These are phyloP conservation scores for Notodonta dromedarius DNA, from an alignment of 2,888 invertebrate genomes.

Conservation along the genomic window DNA sequence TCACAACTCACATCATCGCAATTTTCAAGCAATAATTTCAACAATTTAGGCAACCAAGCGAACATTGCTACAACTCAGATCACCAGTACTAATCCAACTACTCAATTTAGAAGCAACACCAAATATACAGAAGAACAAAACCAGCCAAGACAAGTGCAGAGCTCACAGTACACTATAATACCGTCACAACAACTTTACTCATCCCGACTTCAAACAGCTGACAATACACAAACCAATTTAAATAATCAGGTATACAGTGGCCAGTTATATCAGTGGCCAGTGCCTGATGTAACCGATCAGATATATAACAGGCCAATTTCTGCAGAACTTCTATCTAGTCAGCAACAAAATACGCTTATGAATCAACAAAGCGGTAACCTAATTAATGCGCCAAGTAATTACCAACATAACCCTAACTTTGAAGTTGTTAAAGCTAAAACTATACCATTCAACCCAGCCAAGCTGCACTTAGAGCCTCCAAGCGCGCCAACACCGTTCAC, in stretches of 20 bases:
- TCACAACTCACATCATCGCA: constrained; percentile 74
- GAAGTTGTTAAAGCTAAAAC: constrained; percentile 65
- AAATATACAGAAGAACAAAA: constrained; percentile 40
- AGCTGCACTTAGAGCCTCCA: constrained; percentile 52
- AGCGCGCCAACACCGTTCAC: constrained; percentile 48
- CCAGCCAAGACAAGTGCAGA: constrained; percentile 39
- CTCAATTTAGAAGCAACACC: constrained; percentile 41
- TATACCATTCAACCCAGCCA: constrained; percentile 50
- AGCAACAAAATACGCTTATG: constrained; percentile 40
- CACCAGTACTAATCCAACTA: constrained; percentile 31
- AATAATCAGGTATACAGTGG: constrained; percentile 68
- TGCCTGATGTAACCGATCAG: constrained; percentile 71
- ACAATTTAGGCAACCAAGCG: constrained; percentile 24
- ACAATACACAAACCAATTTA: constrained; percentile 31
- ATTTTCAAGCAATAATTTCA: constrained; percentile 48
- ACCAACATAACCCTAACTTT: constrained; percentile 33
- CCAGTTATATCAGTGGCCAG: constrained; percentile 72
- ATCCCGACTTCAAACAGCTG: constrained; percentile 44
- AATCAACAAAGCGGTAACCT: constrained; percentile 13
- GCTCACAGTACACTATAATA: constrained; percentile 41
- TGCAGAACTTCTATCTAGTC: constrained; percentile 41
- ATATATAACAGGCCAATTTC: constrained; percentile 63
- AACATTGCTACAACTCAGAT: constrained; percentile 41
- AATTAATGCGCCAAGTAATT: constrained; percentile 19
- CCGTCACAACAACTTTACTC: constrained; percentile 45